Evolutionary conservation across 2,888 invertebrate genomes (phyloP), one percentile per base, ranked within the genome.

Genomic region (Coelogynopora nodosa): DNA sequence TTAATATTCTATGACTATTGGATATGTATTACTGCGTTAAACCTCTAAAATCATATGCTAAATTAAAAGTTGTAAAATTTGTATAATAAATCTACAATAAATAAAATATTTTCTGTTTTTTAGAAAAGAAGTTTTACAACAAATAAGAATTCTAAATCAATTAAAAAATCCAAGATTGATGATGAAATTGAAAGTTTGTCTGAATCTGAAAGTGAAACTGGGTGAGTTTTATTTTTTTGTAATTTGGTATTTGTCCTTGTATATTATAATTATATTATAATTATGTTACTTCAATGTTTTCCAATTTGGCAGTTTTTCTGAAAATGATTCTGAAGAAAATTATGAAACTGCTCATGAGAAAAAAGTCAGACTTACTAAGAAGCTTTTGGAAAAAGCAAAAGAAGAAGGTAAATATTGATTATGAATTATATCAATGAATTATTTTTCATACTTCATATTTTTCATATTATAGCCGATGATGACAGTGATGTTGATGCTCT

Each of bases 331-430:
- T 13, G 88, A 88, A 18, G 89, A 89, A 67, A 90, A 90, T 2
- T 89, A 88, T 74, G 92, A 92, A 88, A 92, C 92, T 5, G 90
- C 91, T 0, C 96, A 97, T 91, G 96, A 97, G 90, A 97, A 97
- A 91, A 95, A 96, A 89, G 91, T 97, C 84, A 94, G 97, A 81
- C 92, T 97, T 88, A 97, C 97, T 0, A 97, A 97, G 91, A 94
- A 95, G 90, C 97, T 97, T 92, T 93, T 98, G 49, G 93, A 95
- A 90, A 95, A 96, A 93, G 95, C 97, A 81, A 95, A 95, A 92
- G 94, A 94, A 90, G 95, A 96, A 93, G 94, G 94, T 94, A 91
- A 88, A 88, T 84, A 49, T 13, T 49, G 5, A 49, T 13, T 49
- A 13, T 13, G 18, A 5, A 49, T 49, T 49, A 13, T 49, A 13